These are phyloP conservation scores for Pseudonaja textilis DNA, from an alignment of 2,113 vertebrate species.

Conservation along the genomic window DNA sequence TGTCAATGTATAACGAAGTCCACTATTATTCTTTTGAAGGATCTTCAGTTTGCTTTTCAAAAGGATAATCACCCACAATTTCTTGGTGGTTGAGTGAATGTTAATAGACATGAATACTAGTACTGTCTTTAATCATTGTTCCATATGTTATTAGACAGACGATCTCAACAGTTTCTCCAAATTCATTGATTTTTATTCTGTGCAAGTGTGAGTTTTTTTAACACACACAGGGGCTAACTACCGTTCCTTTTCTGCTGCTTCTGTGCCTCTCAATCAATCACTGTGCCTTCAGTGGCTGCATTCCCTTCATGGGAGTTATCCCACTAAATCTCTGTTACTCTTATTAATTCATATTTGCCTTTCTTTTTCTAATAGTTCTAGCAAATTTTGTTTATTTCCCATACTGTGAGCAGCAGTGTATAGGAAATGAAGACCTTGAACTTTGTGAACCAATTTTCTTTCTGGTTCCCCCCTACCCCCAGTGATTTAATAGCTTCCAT, in stretches of 20 bases:
- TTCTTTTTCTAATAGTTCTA: background rate
- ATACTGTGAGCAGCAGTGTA: background rate
- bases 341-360: background rate
- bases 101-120: background rate
- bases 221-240: background rate
- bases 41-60: background rate
- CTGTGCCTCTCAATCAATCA: background rate
- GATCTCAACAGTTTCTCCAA: background rate
- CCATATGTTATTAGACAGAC: background rate
- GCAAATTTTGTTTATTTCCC: background rate
- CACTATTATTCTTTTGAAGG: background rate
- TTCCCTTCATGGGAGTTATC: background rate
- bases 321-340: background rate
- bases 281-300: background rate
- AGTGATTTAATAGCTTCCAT: background rate
- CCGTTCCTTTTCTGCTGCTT: background rate
- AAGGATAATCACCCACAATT: background rate
- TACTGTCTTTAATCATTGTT: background rate
- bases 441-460: background rate
- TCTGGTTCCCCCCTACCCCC: background rate
- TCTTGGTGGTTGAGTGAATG: background rate
- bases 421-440: background rate
- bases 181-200: background rate
- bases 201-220: background rate
- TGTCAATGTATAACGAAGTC: background rate